Base-by-base conservation (phyloP, 2,113 vertebrate genomes). In the Camelus dromedarius region DNA sequence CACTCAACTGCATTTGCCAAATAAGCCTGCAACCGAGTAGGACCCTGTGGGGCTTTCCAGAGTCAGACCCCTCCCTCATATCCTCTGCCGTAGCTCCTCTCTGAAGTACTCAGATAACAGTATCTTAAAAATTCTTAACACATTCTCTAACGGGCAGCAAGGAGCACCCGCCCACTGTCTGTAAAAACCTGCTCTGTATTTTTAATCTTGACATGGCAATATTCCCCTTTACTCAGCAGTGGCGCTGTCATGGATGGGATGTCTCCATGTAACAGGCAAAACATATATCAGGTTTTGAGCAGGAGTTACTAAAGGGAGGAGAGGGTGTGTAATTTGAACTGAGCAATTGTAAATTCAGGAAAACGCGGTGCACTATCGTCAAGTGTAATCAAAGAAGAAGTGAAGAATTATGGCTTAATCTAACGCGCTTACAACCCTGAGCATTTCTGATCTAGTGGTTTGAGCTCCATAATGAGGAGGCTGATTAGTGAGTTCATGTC, bases 371-470 rank as follows among this genome's bases (percentile, higher is more conserved):
- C 30, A 38, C 48, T 89, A 32, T n/a, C 89, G 64, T 46, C 79
- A 89, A 77, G 56, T 42, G 8, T 85, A 91, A 94, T 73, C 60
- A 91, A 91, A 85, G 76, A 89, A 92, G 42, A 88, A 93, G 46
- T 81, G 35, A 76, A 82, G 76, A 80, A 76, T 18, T 46, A 84
- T 6, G 15, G 69, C 11, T 81, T 88, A 58, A 56, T 60, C 62
- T 89, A 67, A 90, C 89, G 82, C 66, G 56, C 56, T 42, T 73
- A 86, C 82, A 50, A 26, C 22, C 67, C 72, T 24, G 35, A 85
- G 30, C 13, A 91, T 67, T 94, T 72, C 93, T 88, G 66, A 96
- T 30, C 50, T 54, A 70, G 24, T 6, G 18, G 48, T 50, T 69
- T 66, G 54, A 90, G 6, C 82, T 95, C 64, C 46, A 22, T 42